phyloP scores from a whole-genome alignment of 1,140 invertebrate species.

The Pogonomyrmex barbatus region DNA sequence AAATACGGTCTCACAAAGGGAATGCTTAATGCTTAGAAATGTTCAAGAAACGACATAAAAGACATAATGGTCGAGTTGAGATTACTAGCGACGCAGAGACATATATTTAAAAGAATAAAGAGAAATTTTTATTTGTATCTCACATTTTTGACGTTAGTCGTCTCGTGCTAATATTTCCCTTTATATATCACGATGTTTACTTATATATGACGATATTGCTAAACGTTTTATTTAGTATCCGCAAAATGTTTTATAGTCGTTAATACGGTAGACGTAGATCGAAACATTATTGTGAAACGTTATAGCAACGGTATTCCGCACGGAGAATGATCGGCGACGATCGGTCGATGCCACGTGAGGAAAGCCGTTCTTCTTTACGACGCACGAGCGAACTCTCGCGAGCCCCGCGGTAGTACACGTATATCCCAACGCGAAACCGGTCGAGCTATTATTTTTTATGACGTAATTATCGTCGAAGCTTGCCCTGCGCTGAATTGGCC shows the following conservation, averaged over 20 bases:
- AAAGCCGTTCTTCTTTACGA: conserved; percentile 49
- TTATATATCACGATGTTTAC: not conserved
- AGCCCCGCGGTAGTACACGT: conserved; percentile 45
- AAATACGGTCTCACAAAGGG: conserved; percentile 13
- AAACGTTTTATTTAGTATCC: not conserved
- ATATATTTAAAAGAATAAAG: not conserved
- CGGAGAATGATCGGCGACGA: conserved; percentile 41
- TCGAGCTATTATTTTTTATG: conserved; percentile 69
- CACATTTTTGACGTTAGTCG: not conserved
- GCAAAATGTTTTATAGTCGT: not conserved
- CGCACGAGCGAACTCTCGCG: conserved; percentile 51
- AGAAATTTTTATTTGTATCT: conserved; percentile 3
- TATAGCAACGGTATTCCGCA: conserved; percentile 26
- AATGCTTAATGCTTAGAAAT: conserved; percentile 23
- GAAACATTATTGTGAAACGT: conserved; percentile 47
- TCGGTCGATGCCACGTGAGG: conserved; percentile 28
- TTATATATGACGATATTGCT: not conserved
- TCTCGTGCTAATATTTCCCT: not conserved
- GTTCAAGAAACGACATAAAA: not conserved
- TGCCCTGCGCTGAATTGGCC: conserved; percentile 49
- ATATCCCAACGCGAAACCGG: conserved; percentile 58
- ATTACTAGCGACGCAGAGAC: not conserved
- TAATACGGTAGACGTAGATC: conserved; percentile 8
- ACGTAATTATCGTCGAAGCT: conserved; percentile 65
- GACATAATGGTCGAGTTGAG: not conserved